phyloP scores from a whole-genome alignment of 2,797 vertebrate species.

The Ammospiza maritima region DNA sequence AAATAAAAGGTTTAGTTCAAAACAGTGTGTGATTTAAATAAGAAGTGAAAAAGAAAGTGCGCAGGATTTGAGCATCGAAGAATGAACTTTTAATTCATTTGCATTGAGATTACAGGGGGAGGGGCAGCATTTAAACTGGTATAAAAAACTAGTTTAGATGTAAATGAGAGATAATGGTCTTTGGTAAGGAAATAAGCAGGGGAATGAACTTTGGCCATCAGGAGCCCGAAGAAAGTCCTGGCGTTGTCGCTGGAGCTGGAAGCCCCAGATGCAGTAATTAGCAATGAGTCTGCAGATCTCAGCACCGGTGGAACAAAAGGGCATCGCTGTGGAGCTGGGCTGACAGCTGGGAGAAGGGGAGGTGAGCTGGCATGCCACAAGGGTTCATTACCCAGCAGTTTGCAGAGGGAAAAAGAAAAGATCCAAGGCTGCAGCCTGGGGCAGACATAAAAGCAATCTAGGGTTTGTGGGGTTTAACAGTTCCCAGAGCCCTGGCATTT shows the following conservation, averaged over 20 bases:
- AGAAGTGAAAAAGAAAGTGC: conserved; percentile 77
- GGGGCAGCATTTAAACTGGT: conserved; percentile 74
- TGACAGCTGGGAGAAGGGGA: conserved; percentile 52
- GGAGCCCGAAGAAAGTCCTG: conserved; percentile 34
- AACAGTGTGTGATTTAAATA: conserved; percentile 80
- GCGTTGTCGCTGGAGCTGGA: conserved; percentile 10
- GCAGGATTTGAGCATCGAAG: conserved; percentile 74
- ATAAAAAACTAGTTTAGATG: conserved; percentile 82
- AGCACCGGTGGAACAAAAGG: conserved; percentile 36
- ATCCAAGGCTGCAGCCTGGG: conserved; percentile 6
- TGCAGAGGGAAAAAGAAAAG: conserved; percentile 27
- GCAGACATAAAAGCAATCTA: conserved; percentile 35
- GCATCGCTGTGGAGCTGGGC: not conserved
- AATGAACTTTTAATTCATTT: conserved; percentile 81
- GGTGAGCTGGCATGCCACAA: conserved; percentile 4
- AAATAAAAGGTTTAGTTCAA: conserved; percentile 81
- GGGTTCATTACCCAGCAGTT: conserved; percentile 49
- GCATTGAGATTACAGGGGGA: conserved; percentile 75
- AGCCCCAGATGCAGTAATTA: conserved; percentile 52
- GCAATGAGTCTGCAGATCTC: conserved; percentile 46
- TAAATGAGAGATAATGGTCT: conserved; percentile 79
- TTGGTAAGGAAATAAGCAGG: conserved; percentile 68
- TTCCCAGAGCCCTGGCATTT: conserved; percentile 64
- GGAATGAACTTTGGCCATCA: conserved; percentile 59
- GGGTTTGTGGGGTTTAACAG: conserved; percentile 30